Base-by-base conservation (phyloP, 2,113 vertebrate genomes). In the Sceloporus tristichus region DNA sequence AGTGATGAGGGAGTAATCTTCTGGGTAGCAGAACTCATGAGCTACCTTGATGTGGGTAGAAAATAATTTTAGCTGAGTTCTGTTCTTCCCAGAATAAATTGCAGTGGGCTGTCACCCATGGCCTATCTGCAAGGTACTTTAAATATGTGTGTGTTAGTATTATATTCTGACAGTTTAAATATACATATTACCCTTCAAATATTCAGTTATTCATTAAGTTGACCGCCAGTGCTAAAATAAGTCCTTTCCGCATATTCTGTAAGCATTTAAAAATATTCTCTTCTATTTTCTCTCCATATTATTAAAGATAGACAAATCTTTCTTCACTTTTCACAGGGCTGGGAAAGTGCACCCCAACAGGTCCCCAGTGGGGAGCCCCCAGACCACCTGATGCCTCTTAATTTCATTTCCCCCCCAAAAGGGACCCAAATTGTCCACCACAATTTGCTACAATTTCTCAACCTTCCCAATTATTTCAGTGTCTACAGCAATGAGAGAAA, bases 11-110 rank as follows among this genome's bases (percentile, higher is more conserved):
- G 38, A 79, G 29, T 18, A 77, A 86, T 78, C 42, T 86, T 86
- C 40, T 59, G 54, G 75, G 40, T 66, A 86, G 85, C 59, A 78
- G 85, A 85, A 65, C 27, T 77, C 59, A 66, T 68, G 74, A 68
- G 40, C 18, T 66, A 68, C 75, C 11, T 78, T 78, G 74, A 86
- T 53, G 76, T 53, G 29, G 66, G 16, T 19, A 77, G 38, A 48
- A 27, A 40, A 65, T 56, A 77, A 66, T 65, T 81, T 81, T 40
- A 48, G 9, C 38, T 68, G 25, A 78, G 42, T 78, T 11, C 23
- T 82, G 9, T 42, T 68, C 11, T 10, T 42, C 38, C 11, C 23
- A 68, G 66, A 66, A 68, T 86, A 59, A 78, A 86, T 66, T 48
- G 40, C 65, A 23, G 9, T 42, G 40, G 27, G 9, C 40, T 18